A percentile compares a stretch with the other conserved stretches of the same genome.
These are phyloP conservation scores for Tenualosa ilisha DNA, from an alignment of 2,797 vertebrate species.

Conservation along the genomic window DNA sequence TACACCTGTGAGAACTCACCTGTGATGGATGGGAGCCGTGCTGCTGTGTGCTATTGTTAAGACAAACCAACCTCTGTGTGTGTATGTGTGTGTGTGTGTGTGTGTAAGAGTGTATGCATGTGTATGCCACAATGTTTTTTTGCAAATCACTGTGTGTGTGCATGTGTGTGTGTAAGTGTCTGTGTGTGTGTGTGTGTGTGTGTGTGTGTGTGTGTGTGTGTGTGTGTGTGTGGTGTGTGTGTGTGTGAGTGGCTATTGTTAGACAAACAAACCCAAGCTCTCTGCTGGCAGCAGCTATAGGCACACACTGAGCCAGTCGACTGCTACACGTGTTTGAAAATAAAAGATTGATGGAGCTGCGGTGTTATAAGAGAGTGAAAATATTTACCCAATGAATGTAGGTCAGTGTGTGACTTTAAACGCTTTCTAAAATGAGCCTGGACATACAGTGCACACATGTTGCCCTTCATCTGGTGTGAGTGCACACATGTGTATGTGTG, in stretches of 20 bases:
- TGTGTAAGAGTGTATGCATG: not conserved
- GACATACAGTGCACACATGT: not conserved
- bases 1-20: constrained; percentile 34
- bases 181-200: not conserved
- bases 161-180: too few relatives aligned
- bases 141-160: too few relatives aligned
- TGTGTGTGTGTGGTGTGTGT: too few relatives aligned
- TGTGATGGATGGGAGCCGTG: not conserved
- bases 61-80: not conserved
- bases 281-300: too few relatives aligned
- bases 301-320: too few relatives aligned
- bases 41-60: not conserved
- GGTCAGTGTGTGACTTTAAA: not conserved
- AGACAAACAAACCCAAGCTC: too few relatives aligned
- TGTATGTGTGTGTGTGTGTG: not conserved
- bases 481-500: not conserved
- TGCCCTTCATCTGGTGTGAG: not conserved
- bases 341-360: too few relatives aligned
- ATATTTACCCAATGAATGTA: constrained; percentile 9
- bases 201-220: too few relatives aligned
- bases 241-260: not conserved
- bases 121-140: too few relatives aligned
- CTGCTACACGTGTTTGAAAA: too few relatives aligned
- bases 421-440: not conserved
- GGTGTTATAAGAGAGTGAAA: not conserved